Conservation (phyloP, 92 coral and sea anemone species). For the Phenganax subtilis region DNA sequence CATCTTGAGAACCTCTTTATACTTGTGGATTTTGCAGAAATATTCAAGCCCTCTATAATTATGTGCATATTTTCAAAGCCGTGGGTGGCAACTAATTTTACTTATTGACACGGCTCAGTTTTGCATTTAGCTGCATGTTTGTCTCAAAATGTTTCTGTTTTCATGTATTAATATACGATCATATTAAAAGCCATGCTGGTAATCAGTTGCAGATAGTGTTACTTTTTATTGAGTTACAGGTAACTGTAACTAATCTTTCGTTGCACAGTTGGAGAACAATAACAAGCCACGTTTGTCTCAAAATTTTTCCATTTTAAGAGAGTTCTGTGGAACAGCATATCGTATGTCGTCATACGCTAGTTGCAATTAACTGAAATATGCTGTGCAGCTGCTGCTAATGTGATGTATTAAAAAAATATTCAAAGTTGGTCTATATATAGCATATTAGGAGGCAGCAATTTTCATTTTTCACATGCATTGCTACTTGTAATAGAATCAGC, state of each 20-base stretch:
- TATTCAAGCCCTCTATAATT: conserved; percentile 16
- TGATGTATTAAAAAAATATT: not conserved
- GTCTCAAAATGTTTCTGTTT: not conserved
- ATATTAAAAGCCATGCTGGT: not conserved
- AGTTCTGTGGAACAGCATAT: not conserved
- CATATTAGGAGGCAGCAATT: not conserved
- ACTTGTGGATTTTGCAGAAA: not conserved
- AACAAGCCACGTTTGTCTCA: not conserved
- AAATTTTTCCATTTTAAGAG: not conserved
- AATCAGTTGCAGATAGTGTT: conserved; percentile 3
- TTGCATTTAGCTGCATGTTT: not conserved
- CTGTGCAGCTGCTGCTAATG: not conserved
- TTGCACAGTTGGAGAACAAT: conserved; percentile 1
- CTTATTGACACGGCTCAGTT: not conserved
- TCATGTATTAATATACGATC: not conserved
- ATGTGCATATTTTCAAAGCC: conserved; percentile 18
- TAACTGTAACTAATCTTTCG: conserved; percentile 8
- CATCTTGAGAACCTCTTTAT: not conserved
- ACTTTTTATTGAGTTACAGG: not conserved
- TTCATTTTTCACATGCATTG: not conserved
- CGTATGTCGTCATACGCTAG: not conserved
- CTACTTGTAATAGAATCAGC: not conserved
- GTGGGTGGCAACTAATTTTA: not conserved
- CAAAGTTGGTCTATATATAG: not conserved
- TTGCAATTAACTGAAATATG: not conserved